phyloP scores from a whole-genome alignment of 1,140 invertebrate genomes.

The Drosophila cardini region DNA sequence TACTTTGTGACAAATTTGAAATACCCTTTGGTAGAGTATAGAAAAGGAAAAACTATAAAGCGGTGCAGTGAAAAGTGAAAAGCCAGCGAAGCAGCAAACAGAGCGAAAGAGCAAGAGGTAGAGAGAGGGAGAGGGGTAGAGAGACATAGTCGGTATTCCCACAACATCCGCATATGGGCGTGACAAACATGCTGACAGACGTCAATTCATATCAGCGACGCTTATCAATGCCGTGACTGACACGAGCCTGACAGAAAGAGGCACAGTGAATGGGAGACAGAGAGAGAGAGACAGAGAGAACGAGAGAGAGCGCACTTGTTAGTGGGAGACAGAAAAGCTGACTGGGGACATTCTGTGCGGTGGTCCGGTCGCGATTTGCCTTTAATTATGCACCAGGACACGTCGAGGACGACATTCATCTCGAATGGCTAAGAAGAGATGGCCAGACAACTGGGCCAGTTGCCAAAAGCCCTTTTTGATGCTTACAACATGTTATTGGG shows the following conservation, averaged over 20 bases:
- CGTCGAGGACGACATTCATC: background rate
- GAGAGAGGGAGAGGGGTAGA: background rate
- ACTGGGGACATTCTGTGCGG: slow-evolving; percentile 28
- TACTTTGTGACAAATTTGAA: no score
- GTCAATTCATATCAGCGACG: slow-evolving; percentile 43
- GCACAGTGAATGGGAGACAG: background rate
- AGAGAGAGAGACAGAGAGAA: background rate
- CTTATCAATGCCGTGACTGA: slow-evolving; percentile 41
- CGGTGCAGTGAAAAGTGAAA: slow-evolving; percentile 20
- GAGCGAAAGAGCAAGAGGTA: background rate
- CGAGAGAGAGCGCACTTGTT: no score
- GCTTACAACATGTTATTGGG: slow-evolving; percentile 69
- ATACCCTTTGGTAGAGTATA: no score
- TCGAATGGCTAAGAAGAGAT: background rate
- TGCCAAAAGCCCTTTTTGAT: slow-evolving; percentile 54
- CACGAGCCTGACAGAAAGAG: slow-evolving; percentile 29
- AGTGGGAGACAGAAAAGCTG: slow-evolving; percentile 28
- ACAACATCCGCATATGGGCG: slow-evolving; percentile 6
- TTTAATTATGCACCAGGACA: slow-evolving; percentile 39
- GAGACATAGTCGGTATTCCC: background rate
- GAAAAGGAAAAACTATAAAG: slow-evolving; percentile 15
- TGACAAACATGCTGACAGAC: slow-evolving; percentile 42
- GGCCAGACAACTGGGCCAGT: slow-evolving; percentile 29
- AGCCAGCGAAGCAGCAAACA: slow-evolving; percentile 12
- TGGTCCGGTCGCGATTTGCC: slow-evolving; percentile 32